phyloP scores from a whole-genome alignment of 2,797 vertebrate species.

The Valencia hispanica region DNA sequence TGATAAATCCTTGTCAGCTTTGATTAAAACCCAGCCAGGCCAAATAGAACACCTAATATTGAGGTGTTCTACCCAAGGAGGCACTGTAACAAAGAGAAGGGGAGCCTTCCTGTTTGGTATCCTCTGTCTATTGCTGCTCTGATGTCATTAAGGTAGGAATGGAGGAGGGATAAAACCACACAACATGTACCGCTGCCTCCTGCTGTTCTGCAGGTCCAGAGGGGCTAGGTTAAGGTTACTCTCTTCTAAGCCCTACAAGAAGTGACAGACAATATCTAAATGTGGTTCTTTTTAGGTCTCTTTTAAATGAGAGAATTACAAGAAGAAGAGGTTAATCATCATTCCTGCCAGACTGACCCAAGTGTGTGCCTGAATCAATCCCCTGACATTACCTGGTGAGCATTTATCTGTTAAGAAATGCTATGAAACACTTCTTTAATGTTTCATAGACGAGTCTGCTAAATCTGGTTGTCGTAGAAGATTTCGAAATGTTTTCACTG shows the following conservation, averaged over 20 bases:
- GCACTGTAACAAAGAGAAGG: conserved; percentile 56
- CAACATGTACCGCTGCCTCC: conserved; percentile 55
- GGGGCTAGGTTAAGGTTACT: conserved; percentile 50
- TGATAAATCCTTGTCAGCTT: conserved; percentile 83
- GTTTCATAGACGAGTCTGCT: no score
- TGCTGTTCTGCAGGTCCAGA: conserved; percentile 65
- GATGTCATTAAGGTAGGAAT: conserved; percentile 68
- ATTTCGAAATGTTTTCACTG: no score
- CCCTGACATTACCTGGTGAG: no score
- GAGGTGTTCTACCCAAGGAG: conserved; percentile 75
- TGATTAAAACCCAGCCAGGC: conserved; percentile 80
- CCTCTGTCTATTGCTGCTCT: conserved; percentile 64
- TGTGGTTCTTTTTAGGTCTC: conserved; percentile 5
- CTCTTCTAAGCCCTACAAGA: conserved; percentile 49
- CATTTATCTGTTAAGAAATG: no score
- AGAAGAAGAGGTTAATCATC: no score
- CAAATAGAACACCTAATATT: conserved; percentile 79
- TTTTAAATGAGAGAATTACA: conserved; percentile 10
- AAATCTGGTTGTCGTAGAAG: no score
- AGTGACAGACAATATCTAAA: background rate
- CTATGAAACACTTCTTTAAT: no score
- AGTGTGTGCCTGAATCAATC: background rate
- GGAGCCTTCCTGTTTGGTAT: conserved; percentile 66
- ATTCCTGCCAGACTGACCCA: background rate
- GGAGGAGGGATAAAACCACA: conserved; percentile 46